phyloP scores from a whole-genome alignment of 2,888 invertebrate genomes.

The Synergus japonicus region DNA sequence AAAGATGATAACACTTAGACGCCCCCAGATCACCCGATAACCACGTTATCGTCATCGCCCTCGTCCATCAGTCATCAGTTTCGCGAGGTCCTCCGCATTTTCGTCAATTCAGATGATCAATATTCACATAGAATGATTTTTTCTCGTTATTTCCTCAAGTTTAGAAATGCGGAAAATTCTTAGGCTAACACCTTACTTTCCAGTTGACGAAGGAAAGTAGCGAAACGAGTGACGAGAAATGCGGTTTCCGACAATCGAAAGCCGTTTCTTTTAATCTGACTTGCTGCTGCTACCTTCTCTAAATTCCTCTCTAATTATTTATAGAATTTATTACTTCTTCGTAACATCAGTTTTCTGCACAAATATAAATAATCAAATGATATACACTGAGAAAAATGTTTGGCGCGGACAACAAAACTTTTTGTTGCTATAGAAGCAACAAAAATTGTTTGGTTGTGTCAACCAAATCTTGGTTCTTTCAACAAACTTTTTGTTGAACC shows the following conservation, averaged over 20 bases:
- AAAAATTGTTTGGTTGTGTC: too few species aligned
- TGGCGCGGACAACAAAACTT: too few species aligned
- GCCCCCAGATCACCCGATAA: slow-evolving; percentile 77
- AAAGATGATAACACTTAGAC: slow-evolving; percentile 74
- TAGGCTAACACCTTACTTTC: slow-evolving; percentile 3
- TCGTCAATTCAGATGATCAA: neutral
- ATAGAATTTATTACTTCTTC: neutral
- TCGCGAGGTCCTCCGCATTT: slow-evolving; percentile 42
- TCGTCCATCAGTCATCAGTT: slow-evolving; percentile 67
- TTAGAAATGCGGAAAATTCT: neutral
- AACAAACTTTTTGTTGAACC: too few species aligned
- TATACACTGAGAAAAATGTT: too few species aligned
- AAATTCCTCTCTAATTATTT: slow-evolving; percentile 40
- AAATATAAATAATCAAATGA: neutral
- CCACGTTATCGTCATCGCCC: slow-evolving; percentile 71
- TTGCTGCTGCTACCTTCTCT: slow-evolving; percentile 8
- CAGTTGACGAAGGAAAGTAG: slow-evolving; percentile 18
- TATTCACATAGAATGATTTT: slow-evolving; percentile 3
- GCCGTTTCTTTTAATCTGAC: slow-evolving; percentile 41
- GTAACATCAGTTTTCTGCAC: neutral
- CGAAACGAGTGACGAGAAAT: slow-evolving; percentile 2
- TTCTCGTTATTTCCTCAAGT: neutral
- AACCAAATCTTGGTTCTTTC: too few species aligned
- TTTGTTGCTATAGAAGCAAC: too few species aligned
- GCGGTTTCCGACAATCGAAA: slow-evolving; percentile 39